Percentiles rank a stretch among this genome's conserved stretches.
phyloP scores from a whole-genome alignment of 2,113 vertebrate genomes.

The Coreoperca whiteheadi region DNA sequence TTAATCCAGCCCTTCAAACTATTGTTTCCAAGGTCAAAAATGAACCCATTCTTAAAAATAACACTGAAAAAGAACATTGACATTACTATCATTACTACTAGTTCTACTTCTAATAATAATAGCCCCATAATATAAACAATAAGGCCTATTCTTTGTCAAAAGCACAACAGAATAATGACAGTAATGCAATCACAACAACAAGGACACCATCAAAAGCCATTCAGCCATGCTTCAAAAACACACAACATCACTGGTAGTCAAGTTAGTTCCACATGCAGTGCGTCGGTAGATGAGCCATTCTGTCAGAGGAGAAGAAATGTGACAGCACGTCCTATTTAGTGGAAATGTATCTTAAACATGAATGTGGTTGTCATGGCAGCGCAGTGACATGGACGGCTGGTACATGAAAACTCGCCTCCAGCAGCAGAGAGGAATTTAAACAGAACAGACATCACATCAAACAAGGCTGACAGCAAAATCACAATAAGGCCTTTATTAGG shows the following conservation, averaged over 20 bases:
- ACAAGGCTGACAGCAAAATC: conserved; percentile 1
- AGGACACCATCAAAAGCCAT: background rate
- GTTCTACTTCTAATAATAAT: background rate
- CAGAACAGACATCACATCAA: conserved; percentile 13
- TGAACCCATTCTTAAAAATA: too few relatives aligned
- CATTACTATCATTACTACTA: too few relatives aligned
- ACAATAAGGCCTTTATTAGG: background rate
- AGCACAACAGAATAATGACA: background rate
- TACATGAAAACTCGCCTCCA: conserved; percentile 23
- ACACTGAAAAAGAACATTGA: too few relatives aligned
- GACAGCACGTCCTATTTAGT: conserved; percentile 10
- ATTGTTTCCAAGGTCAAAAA: too few relatives aligned
- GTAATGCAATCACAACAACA: background rate
- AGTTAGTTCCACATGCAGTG: background rate
- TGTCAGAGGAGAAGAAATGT: conserved; percentile 1
- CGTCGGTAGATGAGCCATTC: background rate
- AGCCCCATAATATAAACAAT: background rate
- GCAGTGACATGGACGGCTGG: conserved; percentile 14
- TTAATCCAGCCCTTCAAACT: too few relatives aligned
- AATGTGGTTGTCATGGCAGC: conserved; percentile 57
- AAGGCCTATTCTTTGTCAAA: background rate
- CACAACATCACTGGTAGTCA: background rate
- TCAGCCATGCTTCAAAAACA: background rate
- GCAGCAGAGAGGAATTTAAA: conserved; percentile 13
- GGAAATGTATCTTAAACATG: conserved; percentile 38